phyloP scores from a whole-genome alignment of 2,797 vertebrate genomes.

The Gymnodraco acuticeps region DNA sequence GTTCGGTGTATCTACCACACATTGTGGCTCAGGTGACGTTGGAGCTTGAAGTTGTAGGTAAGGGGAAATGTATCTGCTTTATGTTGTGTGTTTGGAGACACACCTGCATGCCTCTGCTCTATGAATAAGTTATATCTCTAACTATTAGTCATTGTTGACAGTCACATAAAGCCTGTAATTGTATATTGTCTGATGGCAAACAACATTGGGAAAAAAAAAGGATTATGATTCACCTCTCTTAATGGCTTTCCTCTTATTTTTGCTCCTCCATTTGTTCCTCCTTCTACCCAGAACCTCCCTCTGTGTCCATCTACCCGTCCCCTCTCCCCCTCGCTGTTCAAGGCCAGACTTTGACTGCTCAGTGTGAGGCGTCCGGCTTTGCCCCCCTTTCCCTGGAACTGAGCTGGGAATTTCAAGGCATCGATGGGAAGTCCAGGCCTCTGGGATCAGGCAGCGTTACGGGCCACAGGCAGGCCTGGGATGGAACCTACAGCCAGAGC shows the following conservation, averaged over 20 bases:
- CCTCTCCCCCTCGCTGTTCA: constrained; percentile 80
- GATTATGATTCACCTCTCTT: no score
- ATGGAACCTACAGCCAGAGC: constrained; percentile 87
- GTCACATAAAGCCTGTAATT: background rate
- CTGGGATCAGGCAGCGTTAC: constrained; percentile 78
- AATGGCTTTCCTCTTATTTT: background rate
- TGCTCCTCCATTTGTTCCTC: background rate
- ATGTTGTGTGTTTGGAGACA: background rate
- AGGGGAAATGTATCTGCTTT: constrained; percentile 36
- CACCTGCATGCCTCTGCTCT: background rate
- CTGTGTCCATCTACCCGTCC: constrained; percentile 84
- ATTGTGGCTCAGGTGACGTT: constrained; percentile 88
- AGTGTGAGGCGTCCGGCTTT: constrained; percentile 87
- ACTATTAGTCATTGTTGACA: background rate
- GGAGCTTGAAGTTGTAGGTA: constrained; percentile 87
- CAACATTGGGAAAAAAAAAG: background rate
- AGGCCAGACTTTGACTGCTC: constrained; percentile 76
- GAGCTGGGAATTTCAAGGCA: constrained; percentile 83
- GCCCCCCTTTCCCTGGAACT: constrained; percentile 84
- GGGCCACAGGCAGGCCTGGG: constrained; percentile 81
- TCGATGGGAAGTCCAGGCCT: constrained; percentile 58
- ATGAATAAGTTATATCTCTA: background rate
- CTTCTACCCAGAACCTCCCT: constrained; percentile 81
- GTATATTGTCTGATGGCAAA: fast-evolving
- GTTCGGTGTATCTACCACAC: constrained; percentile 87